Base-by-base conservation (phyloP, 2,888 invertebrate species). In the Eugnorisma glareosa region DNA sequence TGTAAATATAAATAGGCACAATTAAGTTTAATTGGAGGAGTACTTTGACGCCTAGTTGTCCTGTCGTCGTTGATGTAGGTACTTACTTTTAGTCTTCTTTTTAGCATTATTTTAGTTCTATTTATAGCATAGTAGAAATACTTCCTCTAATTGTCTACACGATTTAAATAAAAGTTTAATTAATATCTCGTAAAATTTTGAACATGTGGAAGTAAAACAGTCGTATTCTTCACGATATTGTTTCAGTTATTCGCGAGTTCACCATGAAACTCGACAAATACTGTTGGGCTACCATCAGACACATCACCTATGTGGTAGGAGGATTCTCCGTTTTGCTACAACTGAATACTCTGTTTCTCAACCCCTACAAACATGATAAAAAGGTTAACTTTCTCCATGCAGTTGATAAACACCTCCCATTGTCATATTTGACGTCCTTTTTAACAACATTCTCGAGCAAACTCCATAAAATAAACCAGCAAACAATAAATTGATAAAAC, bases 401-500 rank as follows among this genome's bases (percentile, higher is more conserved):
- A 40, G 15, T 48, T 64, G 1, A 6, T 40, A 48, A 73, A 79
- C 59, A 73, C 7, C 35, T 35, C 64, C 13, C 18, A 28, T 73
- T 73, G 40, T 78, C 35, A 59, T 31, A 78, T 61, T 79, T 74
- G 43, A 80, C 67, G 80, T 37, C 24, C 6, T 67, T 70, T 81
- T 76, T 54, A 81, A 82, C 77, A 43, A 24, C 67, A 61, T 63
- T 70, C 31, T 21, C 54, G 21, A 43, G 35, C 48, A 43, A 57
- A 71, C 74, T 67, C 64, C 43, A 73, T 73, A 68, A 81, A 77
- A 77, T 73, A 71, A 54, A 66, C n/a, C 28, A 63, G 61, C 54
- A 72, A 84, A 82, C 70, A 85, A 79, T 63, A 74, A 79, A 85
- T 71, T 79, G 67, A 85, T 79, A 82, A 82, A 84, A 82, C 73